These are phyloP conservation scores for Pollenia angustigena DNA, from an alignment of 2,888 invertebrate species.

Conservation along the genomic window DNA sequence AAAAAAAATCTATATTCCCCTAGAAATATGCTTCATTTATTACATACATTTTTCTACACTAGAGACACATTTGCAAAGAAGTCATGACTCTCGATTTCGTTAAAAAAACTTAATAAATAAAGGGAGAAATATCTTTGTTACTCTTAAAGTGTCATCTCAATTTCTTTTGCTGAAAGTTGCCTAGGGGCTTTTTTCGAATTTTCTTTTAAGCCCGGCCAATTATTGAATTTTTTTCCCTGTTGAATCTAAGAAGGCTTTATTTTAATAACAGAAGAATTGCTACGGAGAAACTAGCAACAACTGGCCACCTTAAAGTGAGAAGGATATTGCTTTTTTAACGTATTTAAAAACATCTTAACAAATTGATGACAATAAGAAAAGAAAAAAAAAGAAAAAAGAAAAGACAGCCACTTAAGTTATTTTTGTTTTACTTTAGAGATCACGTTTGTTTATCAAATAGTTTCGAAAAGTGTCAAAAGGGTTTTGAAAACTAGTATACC, in stretches of 20 bases:
- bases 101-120: background rate
- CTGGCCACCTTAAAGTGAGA: constrained; percentile 23
- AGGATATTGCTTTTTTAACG: background rate
- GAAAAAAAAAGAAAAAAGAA: constrained; percentile 11
- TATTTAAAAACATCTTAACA: background rate
- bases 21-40: constrained; percentile 30
- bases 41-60: background rate
- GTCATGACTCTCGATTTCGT: background rate
- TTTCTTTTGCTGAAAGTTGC: constrained; percentile 25
- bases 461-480: constrained; percentile 51
- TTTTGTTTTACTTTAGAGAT: constrained; percentile 45
- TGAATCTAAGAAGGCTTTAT: background rate
- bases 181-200: constrained; percentile 4
- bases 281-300: background rate
- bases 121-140: background rate
- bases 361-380: background rate
- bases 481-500: constrained; percentile 1
- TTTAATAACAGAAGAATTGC: background rate
- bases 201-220: constrained; percentile 18
- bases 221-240: constrained; percentile 18
- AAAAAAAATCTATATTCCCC: background rate
- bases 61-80: background rate
- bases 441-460: constrained; percentile 57
- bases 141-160: constrained; percentile 16
- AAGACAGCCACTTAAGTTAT: constrained; percentile 42